Percentiles rank a stretch among this genome's conserved stretches.
These are phyloP conservation scores for Sprattus sprattus DNA, from an alignment of 2,113 vertebrate genomes.

Conservation along the genomic window DNA sequence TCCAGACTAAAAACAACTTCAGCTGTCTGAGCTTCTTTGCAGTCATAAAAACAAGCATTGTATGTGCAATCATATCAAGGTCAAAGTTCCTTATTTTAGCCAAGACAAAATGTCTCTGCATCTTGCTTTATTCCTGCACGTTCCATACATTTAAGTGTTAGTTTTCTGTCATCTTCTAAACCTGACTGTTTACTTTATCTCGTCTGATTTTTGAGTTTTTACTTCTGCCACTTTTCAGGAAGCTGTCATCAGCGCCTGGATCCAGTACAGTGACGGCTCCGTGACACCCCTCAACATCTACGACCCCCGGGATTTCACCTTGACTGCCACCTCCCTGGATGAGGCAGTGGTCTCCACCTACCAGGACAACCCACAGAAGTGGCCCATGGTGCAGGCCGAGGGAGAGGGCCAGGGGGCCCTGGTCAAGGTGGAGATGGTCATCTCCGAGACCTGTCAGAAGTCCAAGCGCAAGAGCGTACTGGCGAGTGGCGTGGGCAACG, in stretches of 20 bases:
- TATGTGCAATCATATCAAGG: neutral
- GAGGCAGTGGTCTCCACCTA: slow-evolving; percentile 84
- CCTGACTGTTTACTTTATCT: neutral
- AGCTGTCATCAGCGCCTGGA: slow-evolving; percentile 87
- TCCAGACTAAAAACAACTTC: slow-evolving; percentile 8
- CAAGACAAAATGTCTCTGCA: neutral
- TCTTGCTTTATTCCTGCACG: neutral
- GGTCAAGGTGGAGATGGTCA: slow-evolving; percentile 89
- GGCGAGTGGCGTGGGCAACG: slow-evolving; percentile 80
- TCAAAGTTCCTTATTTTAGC: neutral
- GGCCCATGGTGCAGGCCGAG: slow-evolving; percentile 84
- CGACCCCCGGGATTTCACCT: slow-evolving; percentile 87
- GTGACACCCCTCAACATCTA: slow-evolving; percentile 92
- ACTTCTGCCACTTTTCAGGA: slow-evolving; percentile 71
- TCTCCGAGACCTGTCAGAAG: slow-evolving; percentile 93
- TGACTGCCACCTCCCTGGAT: slow-evolving; percentile 83
- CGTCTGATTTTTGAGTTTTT: neutral
- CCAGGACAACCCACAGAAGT: slow-evolving; percentile 70
- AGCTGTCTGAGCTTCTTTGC: neutral
- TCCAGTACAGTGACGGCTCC: slow-evolving; percentile 91
- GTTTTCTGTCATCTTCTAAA: neutral
- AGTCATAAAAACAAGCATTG: neutral
- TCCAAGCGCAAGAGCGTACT: slow-evolving; percentile 91
- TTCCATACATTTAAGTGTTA: neutral
- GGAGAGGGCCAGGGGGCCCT: slow-evolving; percentile 88